Percentiles rank a stretch among this genome's conserved stretches.
phyloP scores from a whole-genome alignment of 1,140 invertebrate genomes.

The Rhopalosiphum padi region DNA sequence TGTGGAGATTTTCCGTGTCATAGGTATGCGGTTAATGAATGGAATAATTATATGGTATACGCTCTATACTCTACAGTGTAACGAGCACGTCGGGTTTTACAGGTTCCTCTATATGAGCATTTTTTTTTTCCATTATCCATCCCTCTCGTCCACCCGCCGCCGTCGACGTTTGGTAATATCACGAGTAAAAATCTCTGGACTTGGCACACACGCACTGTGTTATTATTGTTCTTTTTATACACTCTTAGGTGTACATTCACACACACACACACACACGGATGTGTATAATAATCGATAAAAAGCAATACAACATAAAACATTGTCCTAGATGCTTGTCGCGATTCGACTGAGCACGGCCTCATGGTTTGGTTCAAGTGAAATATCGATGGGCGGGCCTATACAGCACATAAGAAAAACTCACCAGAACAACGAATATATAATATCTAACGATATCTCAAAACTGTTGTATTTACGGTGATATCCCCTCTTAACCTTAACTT shows the following conservation, averaged over 20 bases:
- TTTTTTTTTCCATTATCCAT: conserved; percentile 26
- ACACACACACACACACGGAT: neutral
- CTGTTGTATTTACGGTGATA: neutral
- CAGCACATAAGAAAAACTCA: neutral
- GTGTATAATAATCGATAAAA: conserved; percentile 36
- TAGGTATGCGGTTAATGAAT: conserved; percentile 53
- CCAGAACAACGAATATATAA: neutral
- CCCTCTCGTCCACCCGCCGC: neutral
- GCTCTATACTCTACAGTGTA: conserved; percentile 14
- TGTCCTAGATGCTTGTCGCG: conserved; percentile 51
- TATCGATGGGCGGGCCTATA: conserved; percentile 38
- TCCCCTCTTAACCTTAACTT: neutral
- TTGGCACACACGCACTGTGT: conserved; percentile 32
- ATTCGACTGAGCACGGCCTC: conserved; percentile 1
- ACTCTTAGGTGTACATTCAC: neutral
- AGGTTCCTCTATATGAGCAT: conserved; percentile 11
- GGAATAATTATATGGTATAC: conserved; percentile 49
- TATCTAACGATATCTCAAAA: neutral
- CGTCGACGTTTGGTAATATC: conserved; percentile 22
- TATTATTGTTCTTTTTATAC: conserved; percentile 29
- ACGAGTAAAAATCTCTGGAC: conserved; percentile 20
- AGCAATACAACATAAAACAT: neutral
- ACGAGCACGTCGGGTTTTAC: conserved; percentile 44
- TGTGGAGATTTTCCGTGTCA: conserved; percentile 51
- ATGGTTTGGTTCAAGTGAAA: neutral